Conservation (phyloP, 1,140 invertebrate genomes). For the Aculops lycopersici region DNA sequence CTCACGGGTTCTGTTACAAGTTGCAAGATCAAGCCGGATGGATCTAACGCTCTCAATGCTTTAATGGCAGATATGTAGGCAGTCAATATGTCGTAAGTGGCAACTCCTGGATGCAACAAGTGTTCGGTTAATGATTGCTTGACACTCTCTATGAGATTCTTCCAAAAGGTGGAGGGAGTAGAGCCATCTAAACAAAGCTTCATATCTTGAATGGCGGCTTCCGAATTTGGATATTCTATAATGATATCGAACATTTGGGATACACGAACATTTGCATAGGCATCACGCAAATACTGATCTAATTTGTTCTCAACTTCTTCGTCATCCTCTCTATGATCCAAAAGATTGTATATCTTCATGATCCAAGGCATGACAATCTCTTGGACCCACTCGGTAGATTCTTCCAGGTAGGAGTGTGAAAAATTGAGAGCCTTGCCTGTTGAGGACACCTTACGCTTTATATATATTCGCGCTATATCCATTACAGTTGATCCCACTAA, state of each 20-base stretch:
- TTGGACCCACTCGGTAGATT: constrained; percentile 4
- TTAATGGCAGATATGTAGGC: constrained; percentile 83
- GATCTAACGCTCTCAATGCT: constrained; percentile 60
- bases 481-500: background rate
- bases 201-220: constrained; percentile 63
- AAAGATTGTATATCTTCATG: constrained; percentile 1
- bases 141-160: constrained; percentile 36
- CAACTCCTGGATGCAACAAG: constrained; percentile 66
- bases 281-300: constrained; percentile 41
- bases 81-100: constrained; percentile 82
- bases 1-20: constrained; percentile 73
- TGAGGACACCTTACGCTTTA: constrained; percentile 3
- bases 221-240: constrained; percentile 79
- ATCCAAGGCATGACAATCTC: constrained; percentile 7
- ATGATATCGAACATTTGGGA: constrained; percentile 80
- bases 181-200: constrained; percentile 37
- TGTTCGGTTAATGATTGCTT: constrained; percentile 34
- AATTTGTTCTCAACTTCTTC: constrained; percentile 3
- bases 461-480: constrained; percentile 3
- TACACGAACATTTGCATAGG: constrained; percentile 51
- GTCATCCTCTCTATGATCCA: background rate
- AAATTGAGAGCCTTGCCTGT: background rate
- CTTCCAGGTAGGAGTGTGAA: constrained; percentile 2
- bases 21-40: constrained; percentile 65
- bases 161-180: constrained; percentile 38